phyloP scores from a whole-genome alignment of 2,797 vertebrate genomes.

The Esox masquinongy region DNA sequence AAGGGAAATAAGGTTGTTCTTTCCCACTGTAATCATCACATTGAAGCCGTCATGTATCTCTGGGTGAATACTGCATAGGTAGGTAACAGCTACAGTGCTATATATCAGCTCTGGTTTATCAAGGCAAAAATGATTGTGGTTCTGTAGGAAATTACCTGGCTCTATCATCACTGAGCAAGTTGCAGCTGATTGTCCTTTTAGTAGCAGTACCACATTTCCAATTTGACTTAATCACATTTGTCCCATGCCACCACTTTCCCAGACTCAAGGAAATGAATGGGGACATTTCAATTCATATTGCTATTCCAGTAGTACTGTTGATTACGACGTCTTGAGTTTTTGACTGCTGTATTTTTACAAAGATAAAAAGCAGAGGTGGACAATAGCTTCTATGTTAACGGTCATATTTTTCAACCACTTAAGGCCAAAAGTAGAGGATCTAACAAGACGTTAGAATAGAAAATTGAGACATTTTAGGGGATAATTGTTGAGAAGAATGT shows the following conservation, averaged over 20 bases:
- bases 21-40: neutral
- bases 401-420: neutral
- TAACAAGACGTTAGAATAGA: neutral
- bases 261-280: slow-evolving; percentile 28
- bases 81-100: neutral
- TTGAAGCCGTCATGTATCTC: neutral
- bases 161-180: slow-evolving; percentile 44
- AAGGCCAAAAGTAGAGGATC: neutral
- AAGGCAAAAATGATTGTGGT: slow-evolving; percentile 35
- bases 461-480: neutral
- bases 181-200: slow-evolving; percentile 48
- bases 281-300: slow-evolving; percentile 37
- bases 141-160: slow-evolving; percentile 47
- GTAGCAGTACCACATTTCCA: slow-evolving; percentile 49
- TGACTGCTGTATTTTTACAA: slow-evolving; percentile 14
- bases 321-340: slow-evolving; percentile 11
- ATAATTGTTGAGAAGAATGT: too few species aligned
- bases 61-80: neutral
- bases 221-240: slow-evolving; percentile 55
- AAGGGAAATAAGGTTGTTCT: neutral
- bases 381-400: neutral
- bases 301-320: slow-evolving; percentile 13
- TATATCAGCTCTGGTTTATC: neutral
- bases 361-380: neutral
- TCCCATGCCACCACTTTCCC: slow-evolving; percentile 32